Base-by-base conservation (phyloP, 2,888 invertebrate genomes). In the Clepsis dumicolana region DNA sequence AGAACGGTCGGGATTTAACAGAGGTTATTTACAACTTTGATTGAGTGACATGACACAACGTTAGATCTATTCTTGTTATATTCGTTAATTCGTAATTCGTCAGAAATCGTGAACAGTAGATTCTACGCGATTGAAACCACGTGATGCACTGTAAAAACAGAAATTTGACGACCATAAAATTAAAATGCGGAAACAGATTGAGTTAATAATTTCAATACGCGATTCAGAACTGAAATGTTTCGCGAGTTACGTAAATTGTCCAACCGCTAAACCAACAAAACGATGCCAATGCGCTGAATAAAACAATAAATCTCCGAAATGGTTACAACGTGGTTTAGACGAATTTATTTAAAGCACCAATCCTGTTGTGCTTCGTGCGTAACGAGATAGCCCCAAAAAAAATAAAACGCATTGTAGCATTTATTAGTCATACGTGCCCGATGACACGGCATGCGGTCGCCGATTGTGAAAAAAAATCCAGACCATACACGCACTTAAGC, bases 51-150 rank as follows among this genome's bases (percentile, higher is more conserved):
- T 59, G 68, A 64, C 63, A 63, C 52, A 68, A 59, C 68, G 68
- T 68, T 68, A 68, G 68, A 68, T 68, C 68, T 68, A 68, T 68
- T 68, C 53, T 64, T 52, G 68, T 68, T 63, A 29, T 29, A 29
- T 3, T 29, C 3, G 5, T 4, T 7, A 4, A 4, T 29, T 4
- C 29, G 29, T 7, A 29, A 29, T 29, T 29, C n/a, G n/a, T n/a
- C n/a, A n/a, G n/a, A n/a, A n/a, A n/a, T n/a, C n/a, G n/a, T n/a
- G n/a, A n/a, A 57, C 38, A 68, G 32, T 64, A 64, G 53, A 64
- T 32, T 67, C 44, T 67, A 68, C 54, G 66, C 44, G 44, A 41
- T 52, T 35, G 18, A 25, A 35, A 53, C 64, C 25, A 59, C 50
- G 57, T 65, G 65, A 65, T 59, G 59, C 32, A 59, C 50, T n/a